A percentile compares a stretch with the other conserved stretches of the same genome.
phyloP scores from a whole-genome alignment of 1,140 invertebrate species.

The Papilio polytes region DNA sequence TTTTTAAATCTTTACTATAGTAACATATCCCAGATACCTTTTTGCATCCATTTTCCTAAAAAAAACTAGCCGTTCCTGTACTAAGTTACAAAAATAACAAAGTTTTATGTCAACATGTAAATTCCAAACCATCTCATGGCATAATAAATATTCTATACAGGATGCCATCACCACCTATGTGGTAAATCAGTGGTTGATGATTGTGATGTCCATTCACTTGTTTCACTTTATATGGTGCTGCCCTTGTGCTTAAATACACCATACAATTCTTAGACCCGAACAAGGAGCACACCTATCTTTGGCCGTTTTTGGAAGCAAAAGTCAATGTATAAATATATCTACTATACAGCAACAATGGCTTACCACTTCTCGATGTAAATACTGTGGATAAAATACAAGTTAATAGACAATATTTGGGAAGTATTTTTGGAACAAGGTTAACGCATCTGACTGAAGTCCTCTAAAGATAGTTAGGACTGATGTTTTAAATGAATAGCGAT shows the following conservation, averaged over 20 bases:
- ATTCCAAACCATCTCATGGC: no score
- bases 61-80: no score
- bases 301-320: neutral
- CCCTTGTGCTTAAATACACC: neutral
- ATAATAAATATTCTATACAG: neutral
- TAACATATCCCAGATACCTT: neutral
- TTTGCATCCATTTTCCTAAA: neutral
- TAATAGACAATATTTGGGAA: neutral
- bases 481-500: no score
- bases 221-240: neutral
- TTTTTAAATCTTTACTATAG: neutral
- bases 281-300: constrained; percentile 4
- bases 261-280: neutral
- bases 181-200: neutral
- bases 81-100: no score
- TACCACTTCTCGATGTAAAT: neutral
- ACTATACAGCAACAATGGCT: no score
- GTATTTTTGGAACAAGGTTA: neutral
- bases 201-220: neutral
- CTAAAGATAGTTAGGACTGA: no score
- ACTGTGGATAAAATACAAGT: neutral
- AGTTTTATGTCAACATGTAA: no score
- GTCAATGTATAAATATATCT: neutral
- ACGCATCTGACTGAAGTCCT: no score
- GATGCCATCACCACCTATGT: neutral